A percentile compares a stretch with the other conserved stretches of the same genome.
Evolutionary conservation across 2,888 invertebrate genomes (phyloP).

Genomic region (Trilocha varians): DNA sequence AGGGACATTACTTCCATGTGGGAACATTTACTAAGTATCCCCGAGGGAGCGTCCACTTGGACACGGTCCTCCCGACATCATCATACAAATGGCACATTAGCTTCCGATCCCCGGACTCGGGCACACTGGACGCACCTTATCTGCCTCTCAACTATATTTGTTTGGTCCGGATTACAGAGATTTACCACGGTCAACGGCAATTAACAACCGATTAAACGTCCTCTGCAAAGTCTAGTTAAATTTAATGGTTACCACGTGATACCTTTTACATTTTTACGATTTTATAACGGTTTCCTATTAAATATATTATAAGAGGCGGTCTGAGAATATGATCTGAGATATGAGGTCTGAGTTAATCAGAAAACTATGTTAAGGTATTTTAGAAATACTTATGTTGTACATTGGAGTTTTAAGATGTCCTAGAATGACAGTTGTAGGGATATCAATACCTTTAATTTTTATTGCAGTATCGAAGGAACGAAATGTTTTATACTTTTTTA

Average conservation of each 20-base stretch:
- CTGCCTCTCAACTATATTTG: constrained; percentile 69
- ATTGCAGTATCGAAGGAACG: too few species aligned
- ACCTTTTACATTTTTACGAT: constrained; percentile 27
- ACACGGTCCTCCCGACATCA: constrained; percentile 39
- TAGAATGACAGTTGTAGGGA: too few species aligned
- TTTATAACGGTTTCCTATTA: too few species aligned
- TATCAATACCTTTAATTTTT: too few species aligned
- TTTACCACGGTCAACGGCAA: constrained; percentile 63
- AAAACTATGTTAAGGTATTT: too few species aligned
- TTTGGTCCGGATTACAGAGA: constrained; percentile 64
- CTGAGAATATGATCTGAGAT: too few species aligned
- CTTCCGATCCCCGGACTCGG: constrained; percentile 32
- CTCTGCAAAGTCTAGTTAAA: constrained; percentile 62
- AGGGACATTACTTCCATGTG: constrained; percentile 21
- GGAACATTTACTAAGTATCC: constrained; percentile 32
- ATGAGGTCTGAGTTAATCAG: too few species aligned
- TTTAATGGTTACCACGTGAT: constrained; percentile 39
- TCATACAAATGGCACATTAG: constrained; percentile 71
- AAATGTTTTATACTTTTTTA: too few species aligned
- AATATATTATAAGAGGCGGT: too few species aligned
- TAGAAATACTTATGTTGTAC: too few species aligned
- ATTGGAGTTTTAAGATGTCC: too few species aligned
- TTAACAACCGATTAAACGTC: constrained; percentile 64
- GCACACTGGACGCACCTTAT: constrained; percentile 62
- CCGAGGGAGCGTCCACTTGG: constrained; percentile 19